Conservation (phyloP, 2,888 invertebrate species). For the Agrilus cyanescens region DNA sequence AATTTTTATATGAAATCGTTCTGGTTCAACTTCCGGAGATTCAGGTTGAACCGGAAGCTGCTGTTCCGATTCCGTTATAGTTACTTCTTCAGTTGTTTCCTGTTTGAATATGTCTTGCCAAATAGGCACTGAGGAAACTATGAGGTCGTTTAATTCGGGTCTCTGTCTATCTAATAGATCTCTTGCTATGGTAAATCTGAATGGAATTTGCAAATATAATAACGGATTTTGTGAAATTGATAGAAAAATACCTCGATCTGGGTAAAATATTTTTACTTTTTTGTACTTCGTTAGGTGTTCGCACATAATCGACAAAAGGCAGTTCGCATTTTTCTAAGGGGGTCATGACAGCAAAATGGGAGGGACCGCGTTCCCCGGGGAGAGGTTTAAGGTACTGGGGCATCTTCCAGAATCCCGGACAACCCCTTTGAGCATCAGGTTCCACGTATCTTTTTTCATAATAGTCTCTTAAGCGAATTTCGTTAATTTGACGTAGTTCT, state of each 20-base stretch:
- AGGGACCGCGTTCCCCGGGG: slow-evolving; percentile 8
- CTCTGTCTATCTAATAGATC: too few relatives aligned
- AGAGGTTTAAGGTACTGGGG: slow-evolving; percentile 20
- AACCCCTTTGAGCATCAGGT: slow-evolving; percentile 28
- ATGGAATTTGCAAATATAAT: too few relatives aligned
- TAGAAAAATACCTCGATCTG: slow-evolving; percentile 18
- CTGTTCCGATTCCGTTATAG: not conserved
- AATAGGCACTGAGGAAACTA: too few relatives aligned
- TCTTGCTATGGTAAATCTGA: too few relatives aligned
- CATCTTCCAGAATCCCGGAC: slow-evolving; percentile 28
- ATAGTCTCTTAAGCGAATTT: slow-evolving; percentile 23
- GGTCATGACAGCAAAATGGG: slow-evolving; percentile 22
- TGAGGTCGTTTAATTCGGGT: too few relatives aligned
- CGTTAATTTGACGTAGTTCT: slow-evolving; percentile 15
- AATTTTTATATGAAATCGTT: too few relatives aligned
- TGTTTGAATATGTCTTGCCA: too few relatives aligned
- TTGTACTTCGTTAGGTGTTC: slow-evolving; percentile 21
- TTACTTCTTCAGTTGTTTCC: too few relatives aligned
- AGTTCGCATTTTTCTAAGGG: slow-evolving; percentile 23
- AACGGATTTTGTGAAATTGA: too few relatives aligned
- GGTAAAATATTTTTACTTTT: slow-evolving; percentile 23
- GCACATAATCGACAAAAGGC: slow-evolving; percentile 24
- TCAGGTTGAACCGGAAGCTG: not conserved
- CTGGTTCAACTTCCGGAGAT: too few relatives aligned
- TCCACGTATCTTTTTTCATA: slow-evolving; percentile 24